phyloP scores from a whole-genome alignment of 92 coral and sea anemone species.

The Phenganax subtilis region DNA sequence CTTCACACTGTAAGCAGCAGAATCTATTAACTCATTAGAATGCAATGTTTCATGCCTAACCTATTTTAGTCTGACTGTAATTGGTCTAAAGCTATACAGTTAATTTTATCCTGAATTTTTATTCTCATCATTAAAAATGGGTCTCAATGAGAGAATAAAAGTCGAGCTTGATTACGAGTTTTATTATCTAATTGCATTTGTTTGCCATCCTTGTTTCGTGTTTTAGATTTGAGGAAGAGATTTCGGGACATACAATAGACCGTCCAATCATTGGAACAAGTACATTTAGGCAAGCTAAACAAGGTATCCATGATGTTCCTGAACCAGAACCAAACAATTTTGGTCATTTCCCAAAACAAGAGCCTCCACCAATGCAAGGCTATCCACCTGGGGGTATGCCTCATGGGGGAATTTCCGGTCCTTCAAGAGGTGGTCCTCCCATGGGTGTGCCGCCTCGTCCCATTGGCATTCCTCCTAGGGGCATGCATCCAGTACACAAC shows the following conservation, averaged over 20 bases:
- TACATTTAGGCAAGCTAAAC: slow-evolving; percentile 81
- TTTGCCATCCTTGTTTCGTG: not conserved
- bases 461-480: slow-evolving; percentile 7
- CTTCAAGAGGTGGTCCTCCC: not conserved
- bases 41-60: too few species aligned
- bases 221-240: slow-evolving; percentile 91
- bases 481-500: slow-evolving; percentile 12
- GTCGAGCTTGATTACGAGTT: too few species aligned
- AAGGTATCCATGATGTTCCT: slow-evolving; percentile 65
- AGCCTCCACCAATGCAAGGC: slow-evolving; percentile 45
- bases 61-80: too few species aligned
- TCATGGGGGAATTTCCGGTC: not conserved
- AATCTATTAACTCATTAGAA: too few species aligned
- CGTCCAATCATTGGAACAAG: slow-evolving; percentile 78
- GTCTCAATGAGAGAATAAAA: too few species aligned
- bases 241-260: slow-evolving; percentile 76
- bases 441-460: not conserved
- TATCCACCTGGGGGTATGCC: slow-evolving; percentile 29
- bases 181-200: too few species aligned
- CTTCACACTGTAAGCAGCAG: too few species aligned
- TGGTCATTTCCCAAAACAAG: slow-evolving; percentile 36
- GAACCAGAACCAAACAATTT: slow-evolving; percentile 12
- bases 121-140: too few species aligned
- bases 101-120: too few species aligned
- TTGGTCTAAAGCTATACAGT: too few species aligned